phyloP scores from a whole-genome alignment of 2,888 invertebrate species.

The Eumerus sabulonum region DNA sequence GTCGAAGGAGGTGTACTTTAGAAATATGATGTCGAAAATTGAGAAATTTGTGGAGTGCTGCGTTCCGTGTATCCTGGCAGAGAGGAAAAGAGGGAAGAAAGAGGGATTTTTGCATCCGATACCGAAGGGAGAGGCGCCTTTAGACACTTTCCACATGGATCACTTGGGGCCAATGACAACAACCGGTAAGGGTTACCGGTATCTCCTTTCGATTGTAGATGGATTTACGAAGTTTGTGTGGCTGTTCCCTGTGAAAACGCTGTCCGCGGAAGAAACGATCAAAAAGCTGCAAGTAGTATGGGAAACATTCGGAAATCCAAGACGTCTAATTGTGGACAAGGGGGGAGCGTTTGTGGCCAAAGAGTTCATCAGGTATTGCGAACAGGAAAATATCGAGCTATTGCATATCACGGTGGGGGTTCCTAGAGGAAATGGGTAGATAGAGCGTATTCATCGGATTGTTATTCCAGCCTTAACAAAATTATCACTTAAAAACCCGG shows the following conservation, averaged over 20 bases:
- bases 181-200: constrained; percentile 18
- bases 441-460: constrained; percentile 40
- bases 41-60: neutral
- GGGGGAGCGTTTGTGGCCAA: neutral
- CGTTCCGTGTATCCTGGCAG: neutral
- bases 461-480: constrained; percentile 50
- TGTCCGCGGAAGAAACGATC: neutral
- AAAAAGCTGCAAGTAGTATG: neutral
- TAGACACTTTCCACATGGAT: constrained; percentile 22
- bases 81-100: constrained; percentile 14
- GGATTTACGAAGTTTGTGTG: constrained; percentile 21
- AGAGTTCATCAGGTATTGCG: neutral
- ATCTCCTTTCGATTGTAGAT: constrained; percentile 31
- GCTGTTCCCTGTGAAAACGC: neutral
- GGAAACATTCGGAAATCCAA: constrained; percentile 1
- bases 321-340: neutral
- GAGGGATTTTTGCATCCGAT: constrained; percentile 16
- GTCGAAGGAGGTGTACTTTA: neutral
- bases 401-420: constrained; percentile 18
- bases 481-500: constrained; percentile 22
- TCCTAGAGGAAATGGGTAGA: constrained; percentile 45
- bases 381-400: neutral
- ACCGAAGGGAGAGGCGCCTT: constrained; percentile 15
- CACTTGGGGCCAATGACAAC: constrained; percentile 24
- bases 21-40: neutral